Evolutionary conservation across 2,888 invertebrate species (phyloP).

Genomic region (Mesodorylaimus sp.): DNA sequence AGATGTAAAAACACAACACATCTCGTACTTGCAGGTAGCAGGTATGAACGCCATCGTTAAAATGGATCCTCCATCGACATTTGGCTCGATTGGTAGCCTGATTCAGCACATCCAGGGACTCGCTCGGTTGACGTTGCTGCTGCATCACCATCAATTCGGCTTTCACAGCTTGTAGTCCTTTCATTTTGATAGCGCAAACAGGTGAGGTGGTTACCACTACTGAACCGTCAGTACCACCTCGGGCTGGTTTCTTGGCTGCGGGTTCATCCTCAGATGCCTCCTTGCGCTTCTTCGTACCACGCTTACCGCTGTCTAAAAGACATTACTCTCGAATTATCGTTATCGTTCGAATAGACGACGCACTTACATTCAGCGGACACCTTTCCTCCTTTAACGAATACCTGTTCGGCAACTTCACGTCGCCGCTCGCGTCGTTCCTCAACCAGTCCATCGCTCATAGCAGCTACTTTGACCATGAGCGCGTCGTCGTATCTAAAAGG

Average conservation of each 20-base stretch:
- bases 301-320: no score
- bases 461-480: background rate
- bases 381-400: background rate
- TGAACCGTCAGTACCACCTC: no score
- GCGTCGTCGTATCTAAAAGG: background rate
- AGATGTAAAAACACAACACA: no score
- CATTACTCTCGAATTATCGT: background rate
- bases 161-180: background rate
- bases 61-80: conserved; percentile 7
- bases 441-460: background rate
- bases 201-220: no score
- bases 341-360: no score
- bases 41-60: conserved; percentile 1
- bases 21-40: background rate
- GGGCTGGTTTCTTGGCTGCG: no score
- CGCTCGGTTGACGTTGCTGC: background rate
- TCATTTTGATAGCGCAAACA: background rate
- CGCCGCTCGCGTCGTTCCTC: background rate
- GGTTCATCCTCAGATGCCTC: no score
- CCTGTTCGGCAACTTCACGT: background rate
- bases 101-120: conserved; percentile 5
- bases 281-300: background rate
- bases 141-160: conserved; percentile 9
- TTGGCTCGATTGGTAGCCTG: conserved; percentile 8
- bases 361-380: background rate